phyloP scores from a whole-genome alignment of 2,797 vertebrate genomes.

The Fratercula arctica region DNA sequence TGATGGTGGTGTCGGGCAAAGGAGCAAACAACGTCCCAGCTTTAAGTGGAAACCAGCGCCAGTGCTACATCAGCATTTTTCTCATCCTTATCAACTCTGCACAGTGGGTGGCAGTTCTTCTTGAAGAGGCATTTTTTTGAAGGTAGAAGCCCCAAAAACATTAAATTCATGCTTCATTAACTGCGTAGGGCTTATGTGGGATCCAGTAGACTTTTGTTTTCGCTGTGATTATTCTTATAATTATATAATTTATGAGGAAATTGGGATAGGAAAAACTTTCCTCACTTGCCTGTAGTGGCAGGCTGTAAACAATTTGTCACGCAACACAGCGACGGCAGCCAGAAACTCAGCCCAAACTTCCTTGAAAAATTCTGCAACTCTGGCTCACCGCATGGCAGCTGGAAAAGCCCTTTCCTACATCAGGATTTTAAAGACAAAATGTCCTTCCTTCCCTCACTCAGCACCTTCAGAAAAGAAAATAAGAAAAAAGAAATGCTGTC shows the following conservation, averaged over 20 bases:
- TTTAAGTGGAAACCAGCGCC: neutral
- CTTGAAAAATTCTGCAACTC: neutral
- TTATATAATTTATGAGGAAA: neutral
- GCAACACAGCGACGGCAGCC: neutral
- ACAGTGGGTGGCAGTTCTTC: neutral
- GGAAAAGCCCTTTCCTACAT: neutral
- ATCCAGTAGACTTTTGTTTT: neutral
- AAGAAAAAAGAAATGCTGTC: neutral
- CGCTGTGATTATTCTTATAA: neutral
- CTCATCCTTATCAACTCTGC: neutral
- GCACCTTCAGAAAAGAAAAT: neutral
- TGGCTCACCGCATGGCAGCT: neutral
- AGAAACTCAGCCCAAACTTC: neutral
- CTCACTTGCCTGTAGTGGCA: neutral
- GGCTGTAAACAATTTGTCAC: neutral
- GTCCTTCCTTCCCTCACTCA: neutral
- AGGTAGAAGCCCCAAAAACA: neutral
- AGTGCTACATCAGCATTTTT: neutral
- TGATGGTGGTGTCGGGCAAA: neutral
- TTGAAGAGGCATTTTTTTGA: neutral
- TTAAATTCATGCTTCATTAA: neutral
- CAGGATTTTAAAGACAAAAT: neutral
- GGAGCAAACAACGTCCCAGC: neutral
- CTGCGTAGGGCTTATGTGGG: neutral
- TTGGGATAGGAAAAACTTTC: neutral